Evolutionary conservation across 2,797 vertebrate genomes (phyloP), one percentile per base, ranked within the genome.

Genomic region (Apodemus agrarius): DNA sequence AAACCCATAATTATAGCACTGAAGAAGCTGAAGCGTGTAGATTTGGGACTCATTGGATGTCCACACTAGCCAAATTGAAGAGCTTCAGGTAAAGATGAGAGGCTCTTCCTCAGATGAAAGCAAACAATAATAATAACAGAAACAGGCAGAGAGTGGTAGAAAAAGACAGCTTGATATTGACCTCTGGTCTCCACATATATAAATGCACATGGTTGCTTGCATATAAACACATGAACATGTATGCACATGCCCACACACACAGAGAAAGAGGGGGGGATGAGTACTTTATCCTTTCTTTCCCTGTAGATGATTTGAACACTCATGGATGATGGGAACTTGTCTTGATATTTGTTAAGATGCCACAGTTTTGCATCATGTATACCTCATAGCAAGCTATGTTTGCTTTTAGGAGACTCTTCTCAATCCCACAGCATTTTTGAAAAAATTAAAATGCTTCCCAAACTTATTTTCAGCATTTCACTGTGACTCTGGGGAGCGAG

Each of bases 271-370:
- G 6, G 63, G 31, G 34, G 37, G 37, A 49, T 4, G 43, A 65
- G 49, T 37, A 40, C 37, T 72, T 72, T 26, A 29, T 40, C 13
- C 17, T 96, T 98, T 65, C 61, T 95, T 95, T 88, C 89, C 97
- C 97, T 93, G 84, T 93, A 43, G 93, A 57, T 84, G 57, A 46
- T 81, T 79, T 92, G 95, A 98, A 57, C 75, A 97, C 2, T 91
- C 94, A 79, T 74, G 69, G 80, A 94, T 94, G 54, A 91, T 85
- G 94, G 91, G 46, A 98, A 92, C 10, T 94, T 97, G 40, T 54
- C 63, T 96, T 90, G 96, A 65, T 97, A 94, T 97, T 74, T 89
- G 89, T 85, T 83, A 90, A 63, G 54, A 59, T 34, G 17, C 59
- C 86, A 19, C 3, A 74, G 31, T 74, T 94, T 78, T 78, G 8